Evolutionary conservation across 2,113 vertebrate species (phyloP).

Genomic region (Pygoscelis antarcticus): DNA sequence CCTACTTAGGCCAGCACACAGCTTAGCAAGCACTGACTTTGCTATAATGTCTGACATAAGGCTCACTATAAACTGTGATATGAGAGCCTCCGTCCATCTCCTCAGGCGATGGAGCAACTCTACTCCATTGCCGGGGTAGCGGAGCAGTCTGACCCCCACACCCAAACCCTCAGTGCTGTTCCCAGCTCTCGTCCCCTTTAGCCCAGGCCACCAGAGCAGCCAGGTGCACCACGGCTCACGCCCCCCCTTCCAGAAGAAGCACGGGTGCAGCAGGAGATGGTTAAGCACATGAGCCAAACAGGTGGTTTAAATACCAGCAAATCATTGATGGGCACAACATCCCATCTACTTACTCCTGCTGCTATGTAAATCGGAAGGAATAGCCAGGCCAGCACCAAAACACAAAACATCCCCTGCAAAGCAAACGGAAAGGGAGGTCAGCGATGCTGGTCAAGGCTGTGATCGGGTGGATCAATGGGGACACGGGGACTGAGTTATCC

Average conservation of each 20-base stretch:
- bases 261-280: background rate
- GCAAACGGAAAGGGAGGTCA: background rate
- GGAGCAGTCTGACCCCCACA: background rate
- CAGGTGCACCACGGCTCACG: accelerated
- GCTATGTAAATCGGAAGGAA: conserved; percentile 96
- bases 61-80: accelerated
- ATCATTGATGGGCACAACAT: background rate
- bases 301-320: background rate
- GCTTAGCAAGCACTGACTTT: background rate
- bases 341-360: conserved; percentile 80
- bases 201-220: background rate
- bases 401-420: conserved; percentile 86
- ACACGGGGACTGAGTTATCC: background rate
- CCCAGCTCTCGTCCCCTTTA: background rate
- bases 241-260: background rate
- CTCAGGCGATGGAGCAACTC: accelerated
- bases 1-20: background rate
- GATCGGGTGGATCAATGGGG: accelerated
- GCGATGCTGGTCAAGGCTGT: background rate
- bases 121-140: background rate
- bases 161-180: accelerated
- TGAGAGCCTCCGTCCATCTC: accelerated
- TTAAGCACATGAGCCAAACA: background rate
- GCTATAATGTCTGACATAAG: background rate
- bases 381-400: conserved; percentile 91